Percentiles rank a stretch among this genome's conserved stretches.
These are phyloP conservation scores for Psylliodes chrysocephalus DNA, from an alignment of 2,888 invertebrate species.

Conservation along the genomic window DNA sequence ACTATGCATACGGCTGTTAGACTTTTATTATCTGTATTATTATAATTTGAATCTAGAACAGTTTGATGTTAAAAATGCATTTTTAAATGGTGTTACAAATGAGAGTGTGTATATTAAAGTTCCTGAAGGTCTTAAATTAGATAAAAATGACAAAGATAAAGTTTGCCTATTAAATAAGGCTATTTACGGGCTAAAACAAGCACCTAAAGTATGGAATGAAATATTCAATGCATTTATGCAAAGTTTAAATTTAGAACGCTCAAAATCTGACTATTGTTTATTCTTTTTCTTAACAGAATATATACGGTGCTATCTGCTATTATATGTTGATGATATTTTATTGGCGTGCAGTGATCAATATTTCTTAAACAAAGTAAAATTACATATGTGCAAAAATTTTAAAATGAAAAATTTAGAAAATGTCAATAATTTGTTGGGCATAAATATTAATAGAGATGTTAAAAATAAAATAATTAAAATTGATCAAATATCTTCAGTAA, in stretches of 20 bases:
- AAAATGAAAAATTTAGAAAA: conserved; percentile 26
- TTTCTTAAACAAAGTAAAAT: conserved; percentile 26
- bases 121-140: conserved; percentile 25
- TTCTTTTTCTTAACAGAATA: conserved; percentile 25
- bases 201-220: too few relatives aligned
- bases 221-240: conserved; percentile 27
- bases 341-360: conserved; percentile 18
- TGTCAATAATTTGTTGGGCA: conserved; percentile 29
- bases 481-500: conserved; percentile 24
- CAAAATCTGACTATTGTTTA: conserved; percentile 36
- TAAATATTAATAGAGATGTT: conserved; percentile 25
- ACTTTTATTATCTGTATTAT: too few relatives aligned
- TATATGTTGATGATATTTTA: conserved; percentile 30
- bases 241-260: conserved; percentile 30
- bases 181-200: too few relatives aligned
- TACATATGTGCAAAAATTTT: conserved; percentile 25
- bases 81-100: conserved; percentile 27
- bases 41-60: conserved; percentile 33
- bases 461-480: conserved; percentile 26
- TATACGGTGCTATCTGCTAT: conserved; percentile 21
- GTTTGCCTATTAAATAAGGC: too few relatives aligned
- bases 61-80: too few relatives aligned
- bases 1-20: too few relatives aligned
- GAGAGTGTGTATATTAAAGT: conserved; percentile 28
- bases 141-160: conserved; percentile 15